Conservation (phyloP, 2,888 invertebrate genomes). For the Nomada hirtipes region DNA sequence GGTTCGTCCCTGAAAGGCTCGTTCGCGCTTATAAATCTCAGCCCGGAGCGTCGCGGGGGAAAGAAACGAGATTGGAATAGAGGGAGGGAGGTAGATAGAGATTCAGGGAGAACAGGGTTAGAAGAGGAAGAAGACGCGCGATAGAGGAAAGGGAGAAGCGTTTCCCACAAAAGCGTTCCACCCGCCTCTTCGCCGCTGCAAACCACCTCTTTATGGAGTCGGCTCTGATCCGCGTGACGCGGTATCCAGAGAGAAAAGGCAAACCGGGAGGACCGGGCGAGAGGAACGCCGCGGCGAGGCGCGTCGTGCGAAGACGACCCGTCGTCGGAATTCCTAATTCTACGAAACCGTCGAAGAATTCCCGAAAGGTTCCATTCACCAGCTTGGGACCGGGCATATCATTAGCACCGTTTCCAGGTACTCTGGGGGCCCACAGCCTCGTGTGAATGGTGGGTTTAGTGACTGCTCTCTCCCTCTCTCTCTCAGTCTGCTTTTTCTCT, state of each 20-base stretch:
- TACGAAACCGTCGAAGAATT: slow-evolving; percentile 84
- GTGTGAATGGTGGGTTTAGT: slow-evolving; percentile 80
- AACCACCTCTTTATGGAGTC: slow-evolving; percentile 73
- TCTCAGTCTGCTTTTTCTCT: background rate
- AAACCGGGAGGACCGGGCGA: background rate
- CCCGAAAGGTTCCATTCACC: slow-evolving; percentile 83
- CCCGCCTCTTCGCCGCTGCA: slow-evolving; percentile 63
- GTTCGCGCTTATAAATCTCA: slow-evolving; percentile 82
- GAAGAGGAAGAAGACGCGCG: slow-evolving; percentile 37
- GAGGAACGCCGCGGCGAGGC: background rate
- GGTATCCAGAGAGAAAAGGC: slow-evolving; percentile 50
- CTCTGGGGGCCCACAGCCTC: slow-evolving; percentile 68
- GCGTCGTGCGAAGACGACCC: slow-evolving; percentile 60
- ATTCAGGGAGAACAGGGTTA: background rate
- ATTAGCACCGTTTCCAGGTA: slow-evolving; percentile 83
- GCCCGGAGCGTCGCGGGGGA: slow-evolving; percentile 62
- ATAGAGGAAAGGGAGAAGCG: slow-evolving; percentile 50
- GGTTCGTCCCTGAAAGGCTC: slow-evolving; percentile 77
- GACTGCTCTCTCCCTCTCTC: slow-evolving; percentile 57
- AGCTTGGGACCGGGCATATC: slow-evolving; percentile 80
- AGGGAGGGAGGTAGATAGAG: slow-evolving; percentile 11
- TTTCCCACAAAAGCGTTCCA: slow-evolving; percentile 72
- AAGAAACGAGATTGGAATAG: slow-evolving; percentile 37
- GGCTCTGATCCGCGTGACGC: slow-evolving; percentile 56
- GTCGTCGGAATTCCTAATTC: slow-evolving; percentile 84